Evolutionary conservation across 2,888 invertebrate genomes (phyloP).

Genomic region (Rhodophaea formosa): DNA sequence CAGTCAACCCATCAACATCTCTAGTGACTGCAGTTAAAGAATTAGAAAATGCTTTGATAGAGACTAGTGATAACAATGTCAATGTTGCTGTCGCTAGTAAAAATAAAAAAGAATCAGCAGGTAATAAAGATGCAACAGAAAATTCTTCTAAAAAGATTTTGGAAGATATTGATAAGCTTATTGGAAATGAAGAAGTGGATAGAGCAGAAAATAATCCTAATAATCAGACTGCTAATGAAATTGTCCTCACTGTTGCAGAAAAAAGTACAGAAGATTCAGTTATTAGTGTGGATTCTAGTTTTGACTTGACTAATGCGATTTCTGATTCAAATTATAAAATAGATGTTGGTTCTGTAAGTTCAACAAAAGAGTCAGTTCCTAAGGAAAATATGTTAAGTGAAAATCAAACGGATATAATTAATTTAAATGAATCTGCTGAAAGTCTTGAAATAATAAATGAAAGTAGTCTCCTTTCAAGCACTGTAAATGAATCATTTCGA

Average conservation of each 20-base stretch:
- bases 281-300: not conserved
- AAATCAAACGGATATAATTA: not conserved
- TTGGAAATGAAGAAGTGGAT: slow-evolving; percentile 7
- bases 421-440: not conserved
- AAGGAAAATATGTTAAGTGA: not conserved
- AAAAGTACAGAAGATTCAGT: not conserved
- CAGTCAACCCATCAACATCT: not conserved
- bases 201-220: not conserved
- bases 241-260: not conserved
- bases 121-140: not conserved
- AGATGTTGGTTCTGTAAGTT: not conserved
- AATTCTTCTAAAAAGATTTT: slow-evolving; percentile 9
- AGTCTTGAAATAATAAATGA: not conserved
- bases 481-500: slow-evolving; percentile 19
- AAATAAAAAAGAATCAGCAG: not conserved
- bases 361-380: not conserved
- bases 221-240: not conserved
- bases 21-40: slow-evolving; percentile 1
- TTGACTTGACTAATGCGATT: not conserved
- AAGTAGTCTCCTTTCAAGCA: slow-evolving; percentile 15
- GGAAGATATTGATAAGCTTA: slow-evolving; percentile 18
- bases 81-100: not conserved
- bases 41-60: not conserved
- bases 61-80: not conserved
- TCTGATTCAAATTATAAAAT: not conserved